A percentile compares a stretch with the other conserved stretches of the same genome.
Conservation (phyloP, 2,797 vertebrate genomes). For the Eulemur mongoz region DNA sequence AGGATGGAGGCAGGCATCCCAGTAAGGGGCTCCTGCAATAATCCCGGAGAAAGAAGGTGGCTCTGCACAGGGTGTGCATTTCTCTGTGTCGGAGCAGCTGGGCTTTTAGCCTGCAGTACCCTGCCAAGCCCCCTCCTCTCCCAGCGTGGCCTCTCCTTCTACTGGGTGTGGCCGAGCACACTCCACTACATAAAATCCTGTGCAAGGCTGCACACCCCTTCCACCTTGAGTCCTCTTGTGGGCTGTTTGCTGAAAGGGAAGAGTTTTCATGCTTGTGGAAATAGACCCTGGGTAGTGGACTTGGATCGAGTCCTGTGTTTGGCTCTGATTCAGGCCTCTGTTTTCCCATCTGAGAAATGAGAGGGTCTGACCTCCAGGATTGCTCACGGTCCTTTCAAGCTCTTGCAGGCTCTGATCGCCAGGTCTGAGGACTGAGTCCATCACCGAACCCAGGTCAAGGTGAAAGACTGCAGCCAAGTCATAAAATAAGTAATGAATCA, state of each 20-base stretch:
- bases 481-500: neutral
- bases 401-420: neutral
- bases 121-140: rapidly evolving
- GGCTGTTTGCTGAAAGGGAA: neutral
- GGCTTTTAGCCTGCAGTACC: neutral
- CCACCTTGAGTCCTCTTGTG: neutral
- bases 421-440: neutral
- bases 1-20: neutral
- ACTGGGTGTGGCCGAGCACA: neutral
- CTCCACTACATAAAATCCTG: neutral
- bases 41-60: neutral
- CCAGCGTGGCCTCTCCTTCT: neutral
- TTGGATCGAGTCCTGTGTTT: neutral
- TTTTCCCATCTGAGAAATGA: neutral
- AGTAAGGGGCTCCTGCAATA: neutral
- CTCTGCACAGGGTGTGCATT: neutral
- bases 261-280: neutral
- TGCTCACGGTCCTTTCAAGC: neutral
- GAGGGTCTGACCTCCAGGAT: neutral
- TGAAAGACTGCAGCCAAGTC: neutral
- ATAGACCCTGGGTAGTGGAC: rapidly evolving
- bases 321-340: neutral
- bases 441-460: neutral
- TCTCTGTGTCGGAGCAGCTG: neutral
- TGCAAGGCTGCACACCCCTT: neutral